Conservation (phyloP, 2,888 invertebrate genomes). For the Empis livida region DNA sequence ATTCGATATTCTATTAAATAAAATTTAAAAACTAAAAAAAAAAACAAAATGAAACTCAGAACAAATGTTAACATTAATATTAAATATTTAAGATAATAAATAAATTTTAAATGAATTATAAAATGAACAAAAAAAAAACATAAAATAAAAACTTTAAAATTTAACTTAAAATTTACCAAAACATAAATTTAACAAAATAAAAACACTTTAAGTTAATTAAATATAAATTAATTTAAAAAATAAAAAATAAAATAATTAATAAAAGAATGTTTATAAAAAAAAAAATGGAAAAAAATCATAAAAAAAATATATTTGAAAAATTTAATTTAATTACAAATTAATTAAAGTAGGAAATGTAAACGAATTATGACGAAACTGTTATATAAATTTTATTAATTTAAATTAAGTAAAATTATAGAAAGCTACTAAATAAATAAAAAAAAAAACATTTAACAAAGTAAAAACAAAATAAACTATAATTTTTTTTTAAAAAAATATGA, state of each 20-base stretch:
- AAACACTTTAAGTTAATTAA: constrained; percentile 9
- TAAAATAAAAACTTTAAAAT: constrained; percentile 10
- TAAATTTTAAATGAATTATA: constrained; percentile 15
- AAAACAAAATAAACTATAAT: too few species aligned
- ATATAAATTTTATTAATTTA: constrained; percentile 3
- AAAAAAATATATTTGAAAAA: constrained; percentile 11
- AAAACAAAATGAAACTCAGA: constrained; percentile 12
- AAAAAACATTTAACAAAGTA: too few species aligned
- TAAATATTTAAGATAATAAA: constrained; percentile 14
- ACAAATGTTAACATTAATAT: constrained; percentile 17
- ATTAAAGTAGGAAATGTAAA: constrained; percentile 8
- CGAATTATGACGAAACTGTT: constrained; percentile 10
- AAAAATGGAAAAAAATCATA: constrained; percentile 3
- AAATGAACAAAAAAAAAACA: constrained; percentile 12
- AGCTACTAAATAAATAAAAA: too few species aligned
- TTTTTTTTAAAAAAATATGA: too few species aligned
- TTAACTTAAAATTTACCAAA: constrained; percentile 11
- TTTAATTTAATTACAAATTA: constrained; percentile 1
- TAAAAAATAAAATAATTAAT: too few species aligned
- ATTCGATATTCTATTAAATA: neutral
- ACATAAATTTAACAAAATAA: constrained; percentile 11
- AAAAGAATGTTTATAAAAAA: too few species aligned
- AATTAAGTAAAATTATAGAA: too few species aligned
- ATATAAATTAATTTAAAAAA: too few species aligned
- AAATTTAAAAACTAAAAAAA: constrained; percentile 6